Base-by-base conservation (phyloP, 1,140 invertebrate genomes). In the Drosophila erecta region DNA sequence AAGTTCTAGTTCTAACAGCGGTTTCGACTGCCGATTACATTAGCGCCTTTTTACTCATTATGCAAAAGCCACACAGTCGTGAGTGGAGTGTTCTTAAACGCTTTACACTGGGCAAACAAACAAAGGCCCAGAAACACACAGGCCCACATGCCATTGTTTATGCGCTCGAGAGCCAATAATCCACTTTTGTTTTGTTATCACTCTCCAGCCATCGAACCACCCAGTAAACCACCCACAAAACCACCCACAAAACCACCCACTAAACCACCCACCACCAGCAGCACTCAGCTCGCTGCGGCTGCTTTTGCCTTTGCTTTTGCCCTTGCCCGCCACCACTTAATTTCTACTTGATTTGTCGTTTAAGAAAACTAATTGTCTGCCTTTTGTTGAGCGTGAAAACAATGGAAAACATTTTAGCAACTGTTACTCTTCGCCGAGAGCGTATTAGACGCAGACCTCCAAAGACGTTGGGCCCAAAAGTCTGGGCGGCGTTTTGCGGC, bases 301-400 rank as follows among this genome's bases (percentile, higher is more conserved):
- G 54, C 71, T 62, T 74, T 67, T 33, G 54, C 71, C 59, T 74
- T 62, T 33, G 53, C 65, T 58, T 65, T 66, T n/a, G 43, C 50
- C 60, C 72, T 64, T 33, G 46, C 69, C 83, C 65, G 79, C 77
- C 84, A 79, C 85, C 81, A 90, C 86, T 90, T 90, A 90, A 86
- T 86, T 90, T 90, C 86, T 86, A 90, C 87, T 90, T 90, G 87
- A 90, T 90, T 90, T 90, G 86, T 90, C 86, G 87, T 89, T 90
- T 90, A 90, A 90, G 86, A 86, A 90, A 90, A 90, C 87, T 90
- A 90, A 90, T 90, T 90, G 86, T 90, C 86, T 90, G 86, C 73
- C 84, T 89, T 89, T 89, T 89, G 84, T 89, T 89, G 73, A 89
- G 85, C 84, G 85, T 89, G 84, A 89, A 89, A 89, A 89, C 84